A percentile compares a stretch with the other conserved stretches of the same genome.
These are phyloP conservation scores for Murina feae DNA, from an alignment of 2,113 vertebrate genomes.

Conservation along the genomic window DNA sequence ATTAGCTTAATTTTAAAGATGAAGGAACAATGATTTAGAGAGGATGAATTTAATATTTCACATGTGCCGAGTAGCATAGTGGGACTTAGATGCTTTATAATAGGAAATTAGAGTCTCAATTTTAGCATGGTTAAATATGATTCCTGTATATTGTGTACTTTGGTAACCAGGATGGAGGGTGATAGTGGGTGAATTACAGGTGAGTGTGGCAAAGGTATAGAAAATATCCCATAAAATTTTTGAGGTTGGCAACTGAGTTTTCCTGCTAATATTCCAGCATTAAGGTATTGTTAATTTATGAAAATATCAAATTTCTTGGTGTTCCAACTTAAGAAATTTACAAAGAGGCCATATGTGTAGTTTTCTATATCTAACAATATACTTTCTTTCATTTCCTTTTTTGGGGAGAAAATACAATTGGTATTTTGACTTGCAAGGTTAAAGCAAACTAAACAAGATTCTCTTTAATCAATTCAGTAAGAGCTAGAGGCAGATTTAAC, in stretches of 20 bases:
- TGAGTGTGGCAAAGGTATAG: not conserved
- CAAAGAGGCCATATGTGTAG: not conserved
- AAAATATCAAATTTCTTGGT: not conserved
- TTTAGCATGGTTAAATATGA: not conserved
- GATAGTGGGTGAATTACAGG: not conserved
- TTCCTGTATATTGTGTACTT: not conserved
- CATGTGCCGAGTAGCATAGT: not conserved
- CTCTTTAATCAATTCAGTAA: conserved; percentile 51
- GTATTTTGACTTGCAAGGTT: conserved; percentile 45
- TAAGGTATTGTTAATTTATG: not conserved
- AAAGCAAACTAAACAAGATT: conserved; percentile 53
- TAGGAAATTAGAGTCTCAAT: not conserved
- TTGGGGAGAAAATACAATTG: not conserved
- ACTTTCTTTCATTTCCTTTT: conserved; percentile 2
- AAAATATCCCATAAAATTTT: not conserved
- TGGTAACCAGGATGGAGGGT: not conserved
- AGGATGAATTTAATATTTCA: not conserved
- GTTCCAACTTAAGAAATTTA: conserved; percentile 27
- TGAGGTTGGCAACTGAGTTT: not conserved
- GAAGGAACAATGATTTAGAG: not conserved
- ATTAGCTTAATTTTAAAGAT: not conserved
- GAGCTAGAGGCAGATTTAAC: conserved; percentile 30
- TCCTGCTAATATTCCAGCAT: not conserved
- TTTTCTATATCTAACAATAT: not conserved
- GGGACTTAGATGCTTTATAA: not conserved